Percentiles rank a stretch among this genome's conserved stretches.
These are phyloP conservation scores for Sarcophaga carnaria DNA, from an alignment of 2,888 invertebrate genomes.

Conservation along the genomic window DNA sequence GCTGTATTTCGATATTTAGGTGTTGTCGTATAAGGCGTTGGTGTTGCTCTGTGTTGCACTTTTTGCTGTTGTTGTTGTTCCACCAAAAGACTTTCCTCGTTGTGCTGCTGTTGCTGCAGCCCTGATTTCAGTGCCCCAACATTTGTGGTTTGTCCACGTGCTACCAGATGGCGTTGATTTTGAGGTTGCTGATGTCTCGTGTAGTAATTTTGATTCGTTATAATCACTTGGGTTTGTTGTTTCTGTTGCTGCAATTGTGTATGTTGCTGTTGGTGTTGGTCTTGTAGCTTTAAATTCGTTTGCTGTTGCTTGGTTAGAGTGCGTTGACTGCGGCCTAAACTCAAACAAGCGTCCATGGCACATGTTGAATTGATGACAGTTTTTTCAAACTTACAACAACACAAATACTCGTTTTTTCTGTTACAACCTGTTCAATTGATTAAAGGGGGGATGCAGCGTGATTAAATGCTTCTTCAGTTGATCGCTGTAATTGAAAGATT, in stretches of 20 bases:
- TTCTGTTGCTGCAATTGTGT: conserved; percentile 68
- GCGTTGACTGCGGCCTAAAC: conserved; percentile 79
- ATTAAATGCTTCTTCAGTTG: conserved; percentile 27
- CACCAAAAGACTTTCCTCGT: conserved; percentile 64
- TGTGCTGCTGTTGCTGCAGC: conserved; percentile 32
- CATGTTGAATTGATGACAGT: conserved; percentile 73
- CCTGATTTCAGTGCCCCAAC: conserved; percentile 65
- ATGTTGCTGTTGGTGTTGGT: conserved; percentile 70
- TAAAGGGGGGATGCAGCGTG: not conserved
- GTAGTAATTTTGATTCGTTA: conserved; percentile 70
- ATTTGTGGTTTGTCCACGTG: conserved; percentile 67
- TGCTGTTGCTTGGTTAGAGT: conserved; percentile 72
- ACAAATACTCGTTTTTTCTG: not conserved
- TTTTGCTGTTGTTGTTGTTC: conserved; percentile 46
- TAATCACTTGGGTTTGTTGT: conserved; percentile 5
- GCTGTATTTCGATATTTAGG: conserved; percentile 82
- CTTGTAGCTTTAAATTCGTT: conserved; percentile 68
- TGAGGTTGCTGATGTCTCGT: conserved; percentile 71
- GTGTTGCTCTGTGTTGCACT: conserved; percentile 46
- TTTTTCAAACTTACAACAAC: conserved; percentile 18
- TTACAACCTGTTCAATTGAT: not conserved
- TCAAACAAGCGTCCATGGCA: conserved; percentile 81
- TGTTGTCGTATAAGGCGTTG: conserved; percentile 69
- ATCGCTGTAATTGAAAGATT: conserved; percentile 63
- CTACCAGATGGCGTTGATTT: conserved; percentile 70